Evolutionary conservation across 1,140 invertebrate genomes (phyloP).

Genomic region (Caenorhabditis inopinata): DNA sequence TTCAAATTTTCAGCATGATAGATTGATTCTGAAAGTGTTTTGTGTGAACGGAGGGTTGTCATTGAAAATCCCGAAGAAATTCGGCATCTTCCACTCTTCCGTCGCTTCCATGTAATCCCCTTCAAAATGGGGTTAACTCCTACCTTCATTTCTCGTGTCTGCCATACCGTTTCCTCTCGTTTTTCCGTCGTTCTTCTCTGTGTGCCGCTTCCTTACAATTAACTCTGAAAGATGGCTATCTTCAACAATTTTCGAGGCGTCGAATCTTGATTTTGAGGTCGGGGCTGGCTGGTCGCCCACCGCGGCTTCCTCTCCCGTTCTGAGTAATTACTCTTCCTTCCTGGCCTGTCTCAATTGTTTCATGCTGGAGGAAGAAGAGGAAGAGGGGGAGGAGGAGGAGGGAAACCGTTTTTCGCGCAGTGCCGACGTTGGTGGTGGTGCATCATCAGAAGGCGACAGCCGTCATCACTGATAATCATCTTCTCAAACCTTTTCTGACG

Average conservation of each 20-base stretch:
- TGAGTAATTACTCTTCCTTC: conserved; percentile 7
- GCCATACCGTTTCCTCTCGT: no score
- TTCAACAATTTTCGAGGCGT: background rate
- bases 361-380: background rate
- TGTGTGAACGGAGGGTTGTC: no score
- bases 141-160: background rate
- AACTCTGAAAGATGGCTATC: background rate
- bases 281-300: background rate
- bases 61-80: no score
- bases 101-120: background rate
- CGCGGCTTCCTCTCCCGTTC: background rate
- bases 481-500: no score
- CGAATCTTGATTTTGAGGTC: conserved; percentile 25
- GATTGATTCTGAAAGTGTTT: no score
- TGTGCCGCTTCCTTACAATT: background rate
- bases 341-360: background rate
- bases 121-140: background rate
- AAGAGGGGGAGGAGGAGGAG: background rate
- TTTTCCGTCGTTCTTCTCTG: background rate
- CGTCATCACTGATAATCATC: conserved; percentile 11
- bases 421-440: no score
- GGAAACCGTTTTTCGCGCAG: conserved; percentile 6
- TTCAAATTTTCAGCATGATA: no score
- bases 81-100: no score
- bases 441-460: conserved; percentile 17